Conservation (phyloP, 2,888 invertebrate genomes). For the Dynastes tityus region DNA sequence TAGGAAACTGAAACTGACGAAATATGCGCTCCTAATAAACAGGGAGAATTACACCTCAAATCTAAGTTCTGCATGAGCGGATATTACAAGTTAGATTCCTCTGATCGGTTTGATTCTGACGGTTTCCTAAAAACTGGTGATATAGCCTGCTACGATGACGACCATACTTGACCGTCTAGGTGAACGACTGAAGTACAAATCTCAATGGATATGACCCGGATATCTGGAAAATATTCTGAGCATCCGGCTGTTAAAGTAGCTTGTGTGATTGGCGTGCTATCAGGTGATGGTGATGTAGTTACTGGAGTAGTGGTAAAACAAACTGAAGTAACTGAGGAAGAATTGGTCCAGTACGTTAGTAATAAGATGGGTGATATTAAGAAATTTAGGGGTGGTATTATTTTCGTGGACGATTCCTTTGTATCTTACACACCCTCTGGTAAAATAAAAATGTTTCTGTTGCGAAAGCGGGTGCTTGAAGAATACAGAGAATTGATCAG, state of each 20-base stretch:
- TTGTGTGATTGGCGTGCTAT: conserved; percentile 85
- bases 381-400: conserved; percentile 55
- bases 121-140: conserved; percentile 73
- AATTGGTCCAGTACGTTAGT: conserved; percentile 61
- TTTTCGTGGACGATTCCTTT: conserved; percentile 52
- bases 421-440: conserved; percentile 54
- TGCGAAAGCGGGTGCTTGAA: conserved; percentile 34
- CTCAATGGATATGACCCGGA: conserved; percentile 70
- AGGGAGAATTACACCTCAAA: conserved; percentile 47
- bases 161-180: conserved; percentile 72
- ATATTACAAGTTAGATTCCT: conserved; percentile 60
- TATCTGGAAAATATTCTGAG: conserved; percentile 62
- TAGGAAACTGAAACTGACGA: conserved; percentile 67
- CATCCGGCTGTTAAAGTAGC: conserved; percentile 75
- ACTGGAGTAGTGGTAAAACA: conserved; percentile 74
- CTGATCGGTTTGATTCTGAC: conserved; percentile 68
- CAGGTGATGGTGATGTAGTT: conserved; percentile 78
- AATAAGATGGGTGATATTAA: conserved; percentile 54
- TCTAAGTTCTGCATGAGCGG: conserved; percentile 47
- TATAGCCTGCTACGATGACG: conserved; percentile 72
- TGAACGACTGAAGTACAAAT: conserved; percentile 72
- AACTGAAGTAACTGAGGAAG: conserved; percentile 70
- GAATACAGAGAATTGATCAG: not conserved
- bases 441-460: conserved; percentile 50
- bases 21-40: conserved; percentile 63